Percentiles rank a stretch among this genome's conserved stretches.
Evolutionary conservation across 1,140 invertebrate genomes (phyloP).

Genomic region (Ericerus pela): DNA sequence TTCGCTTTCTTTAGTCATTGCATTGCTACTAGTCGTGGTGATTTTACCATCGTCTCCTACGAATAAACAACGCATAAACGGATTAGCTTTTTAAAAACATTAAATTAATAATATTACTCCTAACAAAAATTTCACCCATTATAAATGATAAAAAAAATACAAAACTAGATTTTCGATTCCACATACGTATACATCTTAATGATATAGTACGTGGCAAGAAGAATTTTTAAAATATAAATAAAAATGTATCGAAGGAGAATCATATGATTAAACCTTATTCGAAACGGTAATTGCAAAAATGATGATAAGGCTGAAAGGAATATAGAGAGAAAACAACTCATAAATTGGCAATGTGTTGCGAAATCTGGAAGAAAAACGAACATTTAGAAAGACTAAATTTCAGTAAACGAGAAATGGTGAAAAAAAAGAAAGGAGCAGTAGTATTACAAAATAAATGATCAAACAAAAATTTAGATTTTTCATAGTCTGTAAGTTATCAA

Average conservation of each 20-base stretch:
- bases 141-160: neutral
- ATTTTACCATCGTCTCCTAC: slow-evolving; percentile 55
- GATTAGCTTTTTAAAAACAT: neutral
- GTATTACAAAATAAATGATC: too few relatives aligned
- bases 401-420: too few relatives aligned
- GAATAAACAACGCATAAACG: slow-evolving; percentile 9
- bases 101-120: neutral
- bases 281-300: neutral
- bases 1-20: slow-evolving; percentile 78
- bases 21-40: slow-evolving; percentile 45
- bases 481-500: too few relatives aligned
- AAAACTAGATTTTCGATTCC: neutral
- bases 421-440: too few relatives aligned
- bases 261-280: too few relatives aligned
- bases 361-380: too few relatives aligned
- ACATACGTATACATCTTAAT: too few relatives aligned
- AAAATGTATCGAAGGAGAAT: neutral
- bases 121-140: neutral
- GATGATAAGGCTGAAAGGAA: neutral
- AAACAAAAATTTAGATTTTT: too few relatives aligned
- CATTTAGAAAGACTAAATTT: too few relatives aligned
- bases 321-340: neutral
- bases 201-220: too few relatives aligned
- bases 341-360: too few relatives aligned
- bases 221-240: too few relatives aligned